phyloP scores from a whole-genome alignment of 2,113 vertebrate genomes.

The Lophochroa leadbeateri region DNA sequence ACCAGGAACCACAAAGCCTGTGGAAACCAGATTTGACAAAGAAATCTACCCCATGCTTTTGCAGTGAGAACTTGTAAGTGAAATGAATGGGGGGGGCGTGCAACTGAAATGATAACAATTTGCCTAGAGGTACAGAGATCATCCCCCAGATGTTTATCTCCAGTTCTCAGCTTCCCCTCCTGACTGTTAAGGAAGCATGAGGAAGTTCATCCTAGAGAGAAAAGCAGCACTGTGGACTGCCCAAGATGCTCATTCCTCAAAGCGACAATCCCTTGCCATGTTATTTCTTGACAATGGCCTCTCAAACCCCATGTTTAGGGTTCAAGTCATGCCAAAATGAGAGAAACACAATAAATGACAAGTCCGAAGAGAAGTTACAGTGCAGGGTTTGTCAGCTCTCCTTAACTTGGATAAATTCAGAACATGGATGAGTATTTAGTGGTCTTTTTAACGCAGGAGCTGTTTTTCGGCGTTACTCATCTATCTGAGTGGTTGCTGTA shows the following conservation, averaged over 20 bases:
- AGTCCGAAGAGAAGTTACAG: neutral
- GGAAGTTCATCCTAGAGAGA: neutral
- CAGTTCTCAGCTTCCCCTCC: neutral
- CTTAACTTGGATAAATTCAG: neutral
- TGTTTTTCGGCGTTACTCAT: slow-evolving; percentile 1
- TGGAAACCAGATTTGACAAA: neutral
- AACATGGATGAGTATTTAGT: neutral
- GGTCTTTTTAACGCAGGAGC: neutral
- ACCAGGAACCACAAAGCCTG: neutral
- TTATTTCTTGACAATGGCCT: neutral
- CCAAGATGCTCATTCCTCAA: neutral
- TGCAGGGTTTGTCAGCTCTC: neutral
- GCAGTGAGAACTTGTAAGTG: neutral
- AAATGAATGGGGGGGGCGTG: neutral
- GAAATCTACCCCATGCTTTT: neutral
- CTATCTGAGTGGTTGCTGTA: slow-evolving; percentile 21
- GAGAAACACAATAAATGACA: neutral
- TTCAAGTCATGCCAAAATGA: neutral
- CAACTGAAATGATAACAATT: neutral
- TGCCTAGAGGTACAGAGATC: neutral
- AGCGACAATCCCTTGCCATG: neutral
- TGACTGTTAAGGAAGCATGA: neutral
- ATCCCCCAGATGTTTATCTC: neutral
- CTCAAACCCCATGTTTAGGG: neutral
- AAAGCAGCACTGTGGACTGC: neutral